phyloP scores from a whole-genome alignment of 1,140 invertebrate species.

The Anastrepha ludens region DNA sequence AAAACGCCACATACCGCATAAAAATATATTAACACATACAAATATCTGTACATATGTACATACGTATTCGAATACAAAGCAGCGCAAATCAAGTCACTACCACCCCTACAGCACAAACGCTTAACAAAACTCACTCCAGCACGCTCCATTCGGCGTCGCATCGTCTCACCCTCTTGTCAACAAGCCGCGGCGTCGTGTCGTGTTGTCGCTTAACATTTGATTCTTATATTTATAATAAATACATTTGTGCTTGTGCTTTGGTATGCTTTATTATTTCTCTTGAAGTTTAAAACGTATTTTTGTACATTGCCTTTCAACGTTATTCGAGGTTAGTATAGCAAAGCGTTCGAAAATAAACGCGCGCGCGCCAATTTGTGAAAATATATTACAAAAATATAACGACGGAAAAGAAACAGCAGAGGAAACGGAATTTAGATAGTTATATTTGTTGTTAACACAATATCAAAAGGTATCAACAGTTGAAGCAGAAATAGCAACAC shows the following conservation, averaged over 20 bases:
- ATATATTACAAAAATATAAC: not conserved
- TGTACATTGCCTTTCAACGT: not conserved
- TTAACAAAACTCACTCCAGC: not conserved
- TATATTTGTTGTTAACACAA: not conserved
- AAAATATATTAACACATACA: not conserved
- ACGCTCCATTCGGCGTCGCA: not conserved
- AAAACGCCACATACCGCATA: slow-evolving; percentile 36
- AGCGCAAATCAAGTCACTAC: too few relatives aligned
- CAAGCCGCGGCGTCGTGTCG: not conserved
- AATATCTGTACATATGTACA: not conserved
- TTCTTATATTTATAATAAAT: slow-evolving; percentile 26
- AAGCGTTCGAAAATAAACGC: not conserved
- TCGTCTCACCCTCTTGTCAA: not conserved
- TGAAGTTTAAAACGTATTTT: not conserved
- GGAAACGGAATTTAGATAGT: slow-evolving; percentile 1
- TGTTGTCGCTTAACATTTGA: slow-evolving; percentile 51
- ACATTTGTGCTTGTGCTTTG: slow-evolving; percentile 4
- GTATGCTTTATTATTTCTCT: slow-evolving; percentile 26
- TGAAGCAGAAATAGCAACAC: not conserved
- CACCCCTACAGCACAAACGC: not conserved
- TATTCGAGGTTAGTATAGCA: not conserved
- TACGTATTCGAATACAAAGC: not conserved
- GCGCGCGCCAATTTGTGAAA: slow-evolving; percentile 47
- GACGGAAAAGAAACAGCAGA: slow-evolving; percentile 25
- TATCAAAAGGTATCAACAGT: not conserved